Evolutionary conservation across 2,797 vertebrate species (phyloP).

Genomic region (Ceyx erithaca): DNA sequence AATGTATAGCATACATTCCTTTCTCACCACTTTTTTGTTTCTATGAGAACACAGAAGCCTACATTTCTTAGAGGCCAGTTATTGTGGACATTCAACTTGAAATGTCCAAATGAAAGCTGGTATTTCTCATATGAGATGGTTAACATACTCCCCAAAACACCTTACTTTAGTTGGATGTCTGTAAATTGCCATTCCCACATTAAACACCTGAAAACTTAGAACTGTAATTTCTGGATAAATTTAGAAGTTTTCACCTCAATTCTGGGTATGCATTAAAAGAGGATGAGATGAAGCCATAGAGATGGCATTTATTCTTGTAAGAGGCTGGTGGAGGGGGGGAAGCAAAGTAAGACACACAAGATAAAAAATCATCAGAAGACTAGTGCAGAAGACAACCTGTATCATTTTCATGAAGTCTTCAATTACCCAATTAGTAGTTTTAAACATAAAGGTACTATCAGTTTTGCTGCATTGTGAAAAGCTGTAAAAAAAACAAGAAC

Average conservation of each 20-base stretch:
- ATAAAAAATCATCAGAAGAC: constrained; percentile 7
- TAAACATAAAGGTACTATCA: neutral
- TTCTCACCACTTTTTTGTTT: neutral
- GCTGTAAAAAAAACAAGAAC: neutral
- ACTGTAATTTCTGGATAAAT: neutral
- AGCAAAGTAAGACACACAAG: neutral
- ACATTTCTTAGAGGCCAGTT: neutral
- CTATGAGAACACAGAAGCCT: neutral
- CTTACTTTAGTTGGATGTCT: neutral
- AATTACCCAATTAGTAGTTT: neutral
- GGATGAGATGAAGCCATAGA: neutral
- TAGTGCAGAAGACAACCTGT: neutral
- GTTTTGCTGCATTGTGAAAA: neutral
- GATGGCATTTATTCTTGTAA: neutral
- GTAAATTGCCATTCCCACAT: neutral
- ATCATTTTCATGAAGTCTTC: neutral
- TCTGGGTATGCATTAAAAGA: neutral
- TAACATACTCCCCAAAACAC: neutral
- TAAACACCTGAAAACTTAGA: neutral
- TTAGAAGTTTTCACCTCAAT: neutral
- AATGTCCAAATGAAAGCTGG: neutral
- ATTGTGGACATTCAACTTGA: neutral
- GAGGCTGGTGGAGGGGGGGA: neutral
- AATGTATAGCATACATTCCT: neutral
- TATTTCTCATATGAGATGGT: neutral